Evolutionary conservation across 2,113 vertebrate genomes (phyloP), one percentile per base, ranked within the genome.

Genomic region (Halcyon malimbica): DNA sequence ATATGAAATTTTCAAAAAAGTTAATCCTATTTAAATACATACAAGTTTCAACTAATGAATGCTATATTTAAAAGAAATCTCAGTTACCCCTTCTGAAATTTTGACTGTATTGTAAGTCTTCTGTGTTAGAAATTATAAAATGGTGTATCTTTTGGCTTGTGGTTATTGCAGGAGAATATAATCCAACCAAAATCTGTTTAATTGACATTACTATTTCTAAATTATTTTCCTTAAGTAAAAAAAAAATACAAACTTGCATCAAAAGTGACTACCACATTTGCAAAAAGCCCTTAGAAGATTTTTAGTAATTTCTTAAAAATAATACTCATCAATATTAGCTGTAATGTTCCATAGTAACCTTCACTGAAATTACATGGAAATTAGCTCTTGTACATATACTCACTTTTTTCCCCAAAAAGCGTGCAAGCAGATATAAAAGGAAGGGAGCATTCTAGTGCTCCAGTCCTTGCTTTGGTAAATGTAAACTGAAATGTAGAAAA

Each of bases 191-290:
- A 74, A 46, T 16, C 3, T 46, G 11, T 63, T 62, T 23, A 65
- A 23, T 35, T 88, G 15, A 21, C 80, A 8, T 51, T 81, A 76
- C 8, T 87, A 69, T 54, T 83, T 80, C 13, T 35, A 17, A 77
- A 41, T 63, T 28, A 20, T 23, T 59, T 84, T 73, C 9, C 44
- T 86, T 14, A 21, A 78, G 35, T 35, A 35, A 35, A 35, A 35
- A 35, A 35, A 35, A 35, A 35, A 33, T 1, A 2, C 17, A 37
- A 0, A 50, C 23, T 67, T 83, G 16, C 0, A 2, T 39, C 0
- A 2, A 35, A 65, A 88, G 8, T n/a, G 14, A 50, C 17, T 42
- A 4, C 12, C 4, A 1, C 16, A 46, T 24, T 86, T 69, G 20
- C 9, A 74, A 11, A 84, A 78, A 25, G 31, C 0, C 1, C 8